phyloP scores from a whole-genome alignment of 2,797 vertebrate genomes.

The Spatula clypeata region DNA sequence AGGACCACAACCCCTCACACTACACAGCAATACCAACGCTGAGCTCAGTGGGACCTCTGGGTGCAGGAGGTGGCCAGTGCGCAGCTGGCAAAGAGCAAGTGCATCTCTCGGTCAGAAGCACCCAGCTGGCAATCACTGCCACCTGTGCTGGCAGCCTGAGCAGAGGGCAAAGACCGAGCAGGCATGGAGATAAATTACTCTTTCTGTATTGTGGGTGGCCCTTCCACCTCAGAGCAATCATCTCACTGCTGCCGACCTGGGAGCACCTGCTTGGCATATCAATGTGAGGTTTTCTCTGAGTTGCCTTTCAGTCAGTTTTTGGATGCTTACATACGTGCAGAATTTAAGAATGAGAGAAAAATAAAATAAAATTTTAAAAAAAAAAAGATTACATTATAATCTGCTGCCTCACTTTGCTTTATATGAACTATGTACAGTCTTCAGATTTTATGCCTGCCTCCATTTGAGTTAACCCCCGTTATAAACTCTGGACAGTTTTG shows the following conservation, averaged over 20 bases:
- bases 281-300: not conserved
- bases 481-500: not conserved
- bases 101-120: not conserved
- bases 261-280: not conserved
- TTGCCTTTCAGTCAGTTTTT: not conserved
- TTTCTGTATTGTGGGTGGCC: not conserved
- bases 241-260: not conserved
- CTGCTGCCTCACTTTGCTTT: not conserved
- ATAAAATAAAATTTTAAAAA: not conserved
- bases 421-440: not conserved
- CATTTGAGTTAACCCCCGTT: not conserved
- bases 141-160: rapidly evolving
- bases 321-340: rapidly evolving
- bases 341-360: not conserved
- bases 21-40: rapidly evolving
- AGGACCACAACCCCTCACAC: not conserved
- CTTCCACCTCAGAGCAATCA: not conserved
- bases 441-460: not conserved
- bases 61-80: rapidly evolving
- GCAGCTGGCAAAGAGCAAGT: rapidly evolving
- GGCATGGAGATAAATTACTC: not conserved
- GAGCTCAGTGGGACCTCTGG: rapidly evolving
- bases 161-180: not conserved
- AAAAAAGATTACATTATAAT: not conserved
- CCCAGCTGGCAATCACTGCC: not conserved